Conservation (phyloP, 1,140 invertebrate genomes). For the Bombus huntii region DNA sequence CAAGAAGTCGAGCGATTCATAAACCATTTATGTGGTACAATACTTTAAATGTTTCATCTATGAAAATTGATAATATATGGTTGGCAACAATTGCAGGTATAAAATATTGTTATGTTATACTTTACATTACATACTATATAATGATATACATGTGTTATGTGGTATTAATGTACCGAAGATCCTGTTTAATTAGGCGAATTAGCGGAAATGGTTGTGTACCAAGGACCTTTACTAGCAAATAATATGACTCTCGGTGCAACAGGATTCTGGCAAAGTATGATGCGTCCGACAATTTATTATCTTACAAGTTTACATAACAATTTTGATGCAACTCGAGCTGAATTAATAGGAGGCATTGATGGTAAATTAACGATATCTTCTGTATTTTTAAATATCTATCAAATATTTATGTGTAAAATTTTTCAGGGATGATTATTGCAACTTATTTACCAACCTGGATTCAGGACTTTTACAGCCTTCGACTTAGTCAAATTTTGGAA, state of each 20-base stretch:
- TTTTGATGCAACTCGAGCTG: constrained; percentile 86
- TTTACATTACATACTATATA: no score
- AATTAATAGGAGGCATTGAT: constrained; percentile 87
- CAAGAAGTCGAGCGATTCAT: constrained; percentile 59
- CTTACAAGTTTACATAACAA: constrained; percentile 79
- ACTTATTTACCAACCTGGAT: constrained; percentile 83
- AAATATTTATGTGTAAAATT: constrained; percentile 19
- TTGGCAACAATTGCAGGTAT: constrained; percentile 85
- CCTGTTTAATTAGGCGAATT: constrained; percentile 83
- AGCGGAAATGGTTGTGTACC: constrained; percentile 85
- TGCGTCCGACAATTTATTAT: constrained; percentile 84
- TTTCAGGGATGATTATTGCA: constrained; percentile 85
- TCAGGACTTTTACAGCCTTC: constrained; percentile 79
- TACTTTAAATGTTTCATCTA: constrained; percentile 44
- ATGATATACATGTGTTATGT: not conserved
- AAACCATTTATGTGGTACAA: constrained; percentile 68
- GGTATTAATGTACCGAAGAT: not conserved
- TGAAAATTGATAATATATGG: constrained; percentile 84
- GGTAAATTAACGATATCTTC: constrained; percentile 78
- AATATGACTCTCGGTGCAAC: constrained; percentile 82
- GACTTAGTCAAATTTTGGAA: constrained; percentile 86
- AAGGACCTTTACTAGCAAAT: constrained; percentile 82
- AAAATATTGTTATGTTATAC: constrained; percentile 28
- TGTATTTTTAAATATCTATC: not conserved
- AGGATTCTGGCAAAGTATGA: constrained; percentile 86